Percentiles rank a stretch among this genome's conserved stretches.
phyloP scores from a whole-genome alignment of 2,797 vertebrate species.

The Varecia variegata region DNA sequence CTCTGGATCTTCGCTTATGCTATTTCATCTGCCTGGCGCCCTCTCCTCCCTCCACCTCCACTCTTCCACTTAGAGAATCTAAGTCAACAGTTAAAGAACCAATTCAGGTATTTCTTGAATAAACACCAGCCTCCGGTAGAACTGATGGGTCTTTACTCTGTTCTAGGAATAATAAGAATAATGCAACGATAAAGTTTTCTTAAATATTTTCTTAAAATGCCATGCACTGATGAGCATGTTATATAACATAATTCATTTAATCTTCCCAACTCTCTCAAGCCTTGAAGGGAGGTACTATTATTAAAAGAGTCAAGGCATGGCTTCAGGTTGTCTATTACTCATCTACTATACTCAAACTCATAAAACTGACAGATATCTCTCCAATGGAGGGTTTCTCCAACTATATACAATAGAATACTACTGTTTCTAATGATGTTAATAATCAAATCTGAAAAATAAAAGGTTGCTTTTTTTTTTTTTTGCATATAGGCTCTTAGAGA shows the following conservation, averaged over 20 bases:
- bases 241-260: background rate
- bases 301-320: background rate
- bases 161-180: background rate
- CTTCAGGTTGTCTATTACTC: background rate
- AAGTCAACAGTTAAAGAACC: background rate
- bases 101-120: background rate
- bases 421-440: background rate
- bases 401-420: background rate
- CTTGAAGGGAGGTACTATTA: background rate
- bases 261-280: background rate
- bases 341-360: background rate
- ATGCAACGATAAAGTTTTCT: background rate
- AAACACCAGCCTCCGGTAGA: background rate
- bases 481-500: background rate
- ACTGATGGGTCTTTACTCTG: background rate
- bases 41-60: background rate
- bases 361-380: background rate
- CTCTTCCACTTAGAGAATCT: background rate
- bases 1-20: background rate
- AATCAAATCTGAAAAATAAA: background rate
- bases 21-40: background rate
- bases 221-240: background rate
- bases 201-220: background rate
- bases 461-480: background rate
- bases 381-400: background rate